A percentile compares a stretch with the other conserved stretches of the same genome.
These are phyloP conservation scores for Rhodeus uyekii DNA, from an alignment of 2,797 vertebrate species.

Conservation along the genomic window DNA sequence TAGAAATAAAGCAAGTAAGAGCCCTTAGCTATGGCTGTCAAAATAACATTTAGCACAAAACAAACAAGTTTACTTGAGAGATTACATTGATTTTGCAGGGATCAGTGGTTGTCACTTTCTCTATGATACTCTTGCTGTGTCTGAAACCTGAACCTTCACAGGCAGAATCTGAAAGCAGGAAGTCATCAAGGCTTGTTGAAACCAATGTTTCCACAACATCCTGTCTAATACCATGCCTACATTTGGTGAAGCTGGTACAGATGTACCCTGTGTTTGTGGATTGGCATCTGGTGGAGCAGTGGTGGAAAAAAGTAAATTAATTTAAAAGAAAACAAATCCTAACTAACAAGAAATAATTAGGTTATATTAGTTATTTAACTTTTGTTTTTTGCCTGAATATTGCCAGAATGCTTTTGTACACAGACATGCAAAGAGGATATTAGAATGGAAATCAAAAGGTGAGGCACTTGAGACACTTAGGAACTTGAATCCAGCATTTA, in stretches of 20 bases:
- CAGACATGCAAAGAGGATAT: not conserved
- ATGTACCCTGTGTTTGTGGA: not conserved
- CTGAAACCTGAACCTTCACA: not conserved
- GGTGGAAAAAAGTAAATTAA: not conserved
- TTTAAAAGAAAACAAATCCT: not conserved
- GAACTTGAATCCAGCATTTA: not conserved
- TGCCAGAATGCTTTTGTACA: not conserved
- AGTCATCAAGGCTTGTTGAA: not conserved
- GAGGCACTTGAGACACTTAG: not conserved
- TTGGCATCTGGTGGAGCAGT: not conserved
- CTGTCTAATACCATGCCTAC: not conserved
- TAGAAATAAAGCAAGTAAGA: conserved; percentile 32
- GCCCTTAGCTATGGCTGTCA: conserved; percentile 50
- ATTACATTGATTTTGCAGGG: conserved; percentile 16
- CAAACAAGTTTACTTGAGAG: conserved; percentile 38
- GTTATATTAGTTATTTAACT: not conserved
- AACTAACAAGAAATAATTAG: not conserved
- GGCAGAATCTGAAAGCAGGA: not conserved
- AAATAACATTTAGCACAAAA: conserved; percentile 47
- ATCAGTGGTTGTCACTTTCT: conserved; percentile 29
- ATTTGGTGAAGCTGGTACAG: not conserved
- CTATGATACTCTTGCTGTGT: not conserved
- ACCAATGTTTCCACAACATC: not conserved
- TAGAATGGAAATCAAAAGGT: not conserved
- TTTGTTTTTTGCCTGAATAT: not conserved